Evolutionary conservation across 2,888 invertebrate species (phyloP).

Genomic region (Drosophila nigritarsus): DNA sequence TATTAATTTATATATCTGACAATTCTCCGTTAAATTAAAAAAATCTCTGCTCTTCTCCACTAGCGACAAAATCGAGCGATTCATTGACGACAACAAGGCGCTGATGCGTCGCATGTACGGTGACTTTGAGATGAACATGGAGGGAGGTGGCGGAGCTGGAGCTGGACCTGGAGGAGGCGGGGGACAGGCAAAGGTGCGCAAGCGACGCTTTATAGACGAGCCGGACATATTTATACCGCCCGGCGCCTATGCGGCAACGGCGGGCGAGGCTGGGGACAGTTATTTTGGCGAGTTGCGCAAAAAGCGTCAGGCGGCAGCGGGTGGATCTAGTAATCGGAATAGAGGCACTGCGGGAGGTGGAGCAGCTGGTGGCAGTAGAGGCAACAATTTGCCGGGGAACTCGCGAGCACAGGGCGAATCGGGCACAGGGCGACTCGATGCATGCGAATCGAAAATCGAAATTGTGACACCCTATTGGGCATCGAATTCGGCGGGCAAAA

Average conservation of each 20-base stretch:
- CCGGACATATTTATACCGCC: conserved; percentile 85
- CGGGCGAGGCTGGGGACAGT: conserved; percentile 86
- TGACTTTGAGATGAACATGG: conserved; percentile 90
- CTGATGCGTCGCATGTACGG: conserved; percentile 97
- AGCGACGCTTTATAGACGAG: conserved; percentile 84
- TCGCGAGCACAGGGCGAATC: conserved; percentile 57
- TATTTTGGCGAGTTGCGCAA: conserved; percentile 87
- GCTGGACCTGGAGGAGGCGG: conserved; percentile 83
- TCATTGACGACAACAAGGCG: conserved; percentile 97
- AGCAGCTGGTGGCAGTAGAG: conserved; percentile 11
- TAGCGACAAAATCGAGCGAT: conserved; percentile 95
- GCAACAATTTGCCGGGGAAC: conserved; percentile 45
- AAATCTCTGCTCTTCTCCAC: neutral
- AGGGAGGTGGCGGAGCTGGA: conserved; percentile 65
- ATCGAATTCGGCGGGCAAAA: conserved; percentile 95
- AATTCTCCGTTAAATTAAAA: neutral
- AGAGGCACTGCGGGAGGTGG: conserved; percentile 40
- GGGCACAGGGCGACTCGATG: conserved; percentile 89
- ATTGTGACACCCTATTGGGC: conserved; percentile 98
- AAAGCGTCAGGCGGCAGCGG: conserved; percentile 85
- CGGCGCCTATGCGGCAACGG: conserved; percentile 87
- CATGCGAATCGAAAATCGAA: conserved; percentile 96
- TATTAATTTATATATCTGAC: neutral
- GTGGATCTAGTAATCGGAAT: conserved; percentile 63
- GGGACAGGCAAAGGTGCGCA: conserved; percentile 84